Evolutionary conservation across 2,113 vertebrate genomes (phyloP).

Genomic region (Apistogramma diplotaenia): DNA sequence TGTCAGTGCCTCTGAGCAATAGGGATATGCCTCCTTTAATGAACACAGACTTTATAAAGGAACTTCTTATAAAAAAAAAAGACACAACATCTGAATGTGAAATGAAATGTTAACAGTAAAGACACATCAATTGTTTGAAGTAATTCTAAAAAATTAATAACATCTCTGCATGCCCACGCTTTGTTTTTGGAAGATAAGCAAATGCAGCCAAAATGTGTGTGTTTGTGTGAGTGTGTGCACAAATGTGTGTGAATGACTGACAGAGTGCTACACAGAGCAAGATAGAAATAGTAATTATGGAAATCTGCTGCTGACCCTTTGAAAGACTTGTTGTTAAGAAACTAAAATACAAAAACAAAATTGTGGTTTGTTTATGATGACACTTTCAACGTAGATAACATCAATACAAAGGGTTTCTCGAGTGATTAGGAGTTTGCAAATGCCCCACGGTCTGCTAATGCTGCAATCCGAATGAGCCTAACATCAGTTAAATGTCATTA

Average conservation of each 20-base stretch:
- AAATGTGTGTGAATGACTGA: not conserved
- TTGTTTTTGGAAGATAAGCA: conserved; percentile 35
- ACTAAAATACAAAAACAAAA: conserved; percentile 8
- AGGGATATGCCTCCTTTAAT: conserved; percentile 3
- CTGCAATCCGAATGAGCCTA: not conserved
- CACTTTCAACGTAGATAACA: conserved; percentile 2
- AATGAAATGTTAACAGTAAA: conserved; percentile 34
- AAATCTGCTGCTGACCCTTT: conserved; percentile 29
- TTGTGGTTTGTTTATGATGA: not conserved
- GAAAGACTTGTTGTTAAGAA: conserved; percentile 5
- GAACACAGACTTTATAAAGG: conserved; percentile 30
- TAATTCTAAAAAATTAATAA: conserved; percentile 30
- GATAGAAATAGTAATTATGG: conserved; percentile 2
- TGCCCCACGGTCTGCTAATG: not conserved
- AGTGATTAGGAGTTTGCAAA: conserved; percentile 2
- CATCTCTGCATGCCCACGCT: not conserved
- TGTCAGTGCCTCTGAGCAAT: not conserved
- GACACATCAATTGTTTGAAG: conserved; percentile 23
- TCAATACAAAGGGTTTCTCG: not conserved
- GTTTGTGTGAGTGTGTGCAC: not conserved
- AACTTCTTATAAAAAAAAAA: conserved; percentile 16
- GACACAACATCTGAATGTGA: conserved; percentile 17
- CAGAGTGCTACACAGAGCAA: not conserved
- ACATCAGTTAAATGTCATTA: not conserved
- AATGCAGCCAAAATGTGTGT: not conserved